These are phyloP conservation scores for Alauda arvensis DNA, from an alignment of 2,797 vertebrate genomes.

Conservation along the genomic window DNA sequence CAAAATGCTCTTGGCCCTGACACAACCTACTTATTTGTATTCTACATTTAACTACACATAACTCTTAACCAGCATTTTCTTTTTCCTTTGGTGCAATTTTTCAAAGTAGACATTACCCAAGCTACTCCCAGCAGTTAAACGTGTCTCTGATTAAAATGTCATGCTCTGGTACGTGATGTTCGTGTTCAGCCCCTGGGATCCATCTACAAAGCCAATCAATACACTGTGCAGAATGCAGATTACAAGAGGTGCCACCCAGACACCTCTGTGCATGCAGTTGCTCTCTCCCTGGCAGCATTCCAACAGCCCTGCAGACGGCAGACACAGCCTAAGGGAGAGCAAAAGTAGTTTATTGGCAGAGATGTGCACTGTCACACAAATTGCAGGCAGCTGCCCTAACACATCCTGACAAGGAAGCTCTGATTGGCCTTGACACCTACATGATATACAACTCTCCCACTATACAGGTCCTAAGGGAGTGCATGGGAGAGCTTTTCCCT, in stretches of 20 bases:
- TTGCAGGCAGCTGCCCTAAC: constrained; percentile 47
- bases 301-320: constrained; percentile 29
- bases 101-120: neutral
- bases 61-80: neutral
- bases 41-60: neutral
- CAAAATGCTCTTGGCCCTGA: neutral
- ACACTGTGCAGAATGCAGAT: neutral
- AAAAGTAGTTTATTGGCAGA: constrained; percentile 32
- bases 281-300: constrained; percentile 56
- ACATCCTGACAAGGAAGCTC: constrained; percentile 11
- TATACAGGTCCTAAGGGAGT: neutral
- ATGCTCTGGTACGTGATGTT: neutral
- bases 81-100: neutral
- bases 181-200: neutral
- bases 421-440: neutral
- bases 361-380: constrained; percentile 19
- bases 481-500: neutral
- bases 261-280: constrained; percentile 32
- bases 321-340: neutral
- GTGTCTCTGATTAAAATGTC: constrained; percentile 15
- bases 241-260: constrained; percentile 47
- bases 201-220: constrained; percentile 50
- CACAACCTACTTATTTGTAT: neutral
- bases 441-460: neutral
- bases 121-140: neutral